Base-by-base conservation (phyloP, 92 coral and sea anemone genomes). In the Anthopleura xanthogrammica region DNA sequence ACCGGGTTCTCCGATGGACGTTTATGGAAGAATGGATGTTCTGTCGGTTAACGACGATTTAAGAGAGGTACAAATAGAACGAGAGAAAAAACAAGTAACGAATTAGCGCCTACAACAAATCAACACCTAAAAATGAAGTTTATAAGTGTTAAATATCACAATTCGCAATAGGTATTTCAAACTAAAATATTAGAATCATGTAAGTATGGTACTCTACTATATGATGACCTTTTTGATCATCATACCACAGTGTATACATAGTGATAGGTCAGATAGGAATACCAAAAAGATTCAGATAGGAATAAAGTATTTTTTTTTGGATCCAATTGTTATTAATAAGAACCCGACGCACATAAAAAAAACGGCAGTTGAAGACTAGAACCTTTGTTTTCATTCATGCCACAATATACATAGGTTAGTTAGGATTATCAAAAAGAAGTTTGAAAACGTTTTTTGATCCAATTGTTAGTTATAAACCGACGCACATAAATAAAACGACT, bases 1-100 rank as follows among this genome's bases (percentile, higher is more conserved):
- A 88, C 57, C 72, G n/a, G n/a, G n/a, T 79, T 85, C 83, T 91
- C 91, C 87, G 78, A 85, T 85, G 94, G 94, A 85, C 48, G 85
- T 89, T 88, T 77, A 57, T 64, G 79, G 92, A 88, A 91, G 94
- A 88, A 88, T 62, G 94, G 94, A 23, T 14, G 84, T 54, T 78
- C 62, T 54, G 72, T 68, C 24, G 88, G 54, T 60, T 43, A 19
- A 72, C 22, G 82, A 79, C 29, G 24, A 77, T 78, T 72, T 72
- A 24, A 77, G 76, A 64, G 86, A 52, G 86, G 54, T 80, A 89
- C 50, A 85, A 73, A 88, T 80, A 89, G 88, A 83, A 74, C 83
- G 65, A 48, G 70, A n/a, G 65, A 48, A 70, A n/a, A 65, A 66
- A 81, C 50, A 46, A 29, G 72, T 42, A 5, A 81, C 77, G 65